Evolutionary conservation across 2,888 invertebrate genomes (phyloP).

Genomic region (Timema cristinae): DNA sequence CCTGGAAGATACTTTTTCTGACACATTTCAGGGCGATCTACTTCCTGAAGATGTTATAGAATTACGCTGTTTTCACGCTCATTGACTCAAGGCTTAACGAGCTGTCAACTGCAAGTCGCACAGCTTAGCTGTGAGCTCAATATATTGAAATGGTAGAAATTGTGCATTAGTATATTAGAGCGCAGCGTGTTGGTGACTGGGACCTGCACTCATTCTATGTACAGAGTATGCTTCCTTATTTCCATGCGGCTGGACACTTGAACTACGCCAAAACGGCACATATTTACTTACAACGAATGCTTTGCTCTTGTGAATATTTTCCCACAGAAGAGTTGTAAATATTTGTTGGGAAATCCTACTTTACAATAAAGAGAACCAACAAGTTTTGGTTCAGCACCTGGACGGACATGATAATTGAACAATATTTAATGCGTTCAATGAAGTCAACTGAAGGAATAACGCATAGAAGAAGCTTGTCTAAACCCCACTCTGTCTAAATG

Average conservation of each 20-base stretch:
- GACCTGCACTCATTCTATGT: not conserved
- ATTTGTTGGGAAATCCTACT: slow-evolving; percentile 3
- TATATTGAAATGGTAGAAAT: not conserved
- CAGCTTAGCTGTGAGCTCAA: not conserved
- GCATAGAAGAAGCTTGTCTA: not conserved
- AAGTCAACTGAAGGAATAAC: not conserved
- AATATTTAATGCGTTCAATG: slow-evolving; percentile 1
- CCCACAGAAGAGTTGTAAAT: not conserved
- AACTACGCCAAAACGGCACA: not conserved
- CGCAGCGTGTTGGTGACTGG: not conserved
- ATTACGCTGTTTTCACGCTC: not conserved
- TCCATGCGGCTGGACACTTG: not conserved
- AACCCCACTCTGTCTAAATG: not conserved
- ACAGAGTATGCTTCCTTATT: not conserved
- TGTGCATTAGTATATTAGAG: not conserved
- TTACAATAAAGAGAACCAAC: not conserved
- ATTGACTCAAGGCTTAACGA: not conserved
- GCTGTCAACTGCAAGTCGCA: not conserved
- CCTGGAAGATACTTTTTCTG: slow-evolving; percentile 1
- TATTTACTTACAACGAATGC: slow-evolving; percentile 3
- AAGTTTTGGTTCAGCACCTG: not conserved
- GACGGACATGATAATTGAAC: not conserved
- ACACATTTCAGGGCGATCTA: too few relatives aligned
- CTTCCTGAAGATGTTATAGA: not conserved
- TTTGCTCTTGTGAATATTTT: not conserved